Evolutionary conservation across 2,888 invertebrate genomes (phyloP).

Genomic region (Drosophila lutescens): DNA sequence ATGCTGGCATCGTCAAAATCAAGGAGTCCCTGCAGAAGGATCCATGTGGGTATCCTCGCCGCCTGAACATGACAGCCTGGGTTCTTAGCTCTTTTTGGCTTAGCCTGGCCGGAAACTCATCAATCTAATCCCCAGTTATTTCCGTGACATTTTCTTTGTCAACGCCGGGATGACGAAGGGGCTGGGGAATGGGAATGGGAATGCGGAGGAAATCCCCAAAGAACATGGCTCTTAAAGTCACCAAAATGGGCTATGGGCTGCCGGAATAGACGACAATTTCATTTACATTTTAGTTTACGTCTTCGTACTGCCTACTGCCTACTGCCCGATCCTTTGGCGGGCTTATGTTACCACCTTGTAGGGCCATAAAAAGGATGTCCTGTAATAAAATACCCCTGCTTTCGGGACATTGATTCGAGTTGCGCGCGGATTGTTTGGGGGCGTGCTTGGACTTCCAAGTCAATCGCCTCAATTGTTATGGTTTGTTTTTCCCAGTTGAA

Average conservation of each 20-base stretch:
- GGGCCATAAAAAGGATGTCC: constrained; percentile 58
- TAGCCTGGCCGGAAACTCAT: constrained; percentile 63
- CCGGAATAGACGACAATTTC: constrained; percentile 63
- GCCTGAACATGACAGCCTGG: constrained; percentile 58
- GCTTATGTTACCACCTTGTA: constrained; percentile 68
- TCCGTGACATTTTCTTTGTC: constrained; percentile 76
- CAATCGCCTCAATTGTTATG: constrained; percentile 23
- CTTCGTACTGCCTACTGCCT: constrained; percentile 27
- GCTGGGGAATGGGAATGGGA: too few species aligned
- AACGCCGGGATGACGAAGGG: constrained; percentile 37
- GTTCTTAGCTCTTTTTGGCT: constrained; percentile 40
- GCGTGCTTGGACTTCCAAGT: constrained; percentile 4
- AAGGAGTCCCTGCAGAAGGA: constrained; percentile 20
- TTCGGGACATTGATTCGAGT: constrained; percentile 10
- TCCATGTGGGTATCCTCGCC: constrained; percentile 30
- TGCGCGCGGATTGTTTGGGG: constrained; percentile 7
- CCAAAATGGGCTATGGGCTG: constrained; percentile 7
- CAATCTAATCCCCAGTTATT: constrained; percentile 76
- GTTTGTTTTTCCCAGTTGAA: not conserved
- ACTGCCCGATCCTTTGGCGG: constrained; percentile 41
- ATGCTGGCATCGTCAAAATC: constrained; percentile 64
- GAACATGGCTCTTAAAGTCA: constrained; percentile 54
- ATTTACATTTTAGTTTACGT: constrained; percentile 71
- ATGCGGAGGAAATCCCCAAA: not conserved
- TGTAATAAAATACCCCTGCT: constrained; percentile 4